A percentile compares a stretch with the other conserved stretches of the same genome.
Evolutionary conservation across 2,113 vertebrate species (phyloP).

Genomic region (Plestiodon gilberti): DNA sequence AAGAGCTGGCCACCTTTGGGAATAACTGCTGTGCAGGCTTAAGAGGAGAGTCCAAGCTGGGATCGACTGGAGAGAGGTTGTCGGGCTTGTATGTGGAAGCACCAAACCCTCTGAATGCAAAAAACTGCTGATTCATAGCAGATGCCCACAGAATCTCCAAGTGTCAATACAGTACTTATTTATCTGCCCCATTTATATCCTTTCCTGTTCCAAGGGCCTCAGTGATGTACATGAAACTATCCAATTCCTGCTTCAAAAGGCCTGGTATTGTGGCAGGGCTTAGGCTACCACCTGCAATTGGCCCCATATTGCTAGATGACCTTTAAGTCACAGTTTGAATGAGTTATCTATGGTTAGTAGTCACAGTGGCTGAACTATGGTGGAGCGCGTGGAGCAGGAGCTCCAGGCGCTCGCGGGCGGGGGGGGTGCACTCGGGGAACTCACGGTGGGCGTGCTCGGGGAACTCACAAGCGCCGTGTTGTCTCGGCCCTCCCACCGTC

Average conservation of each 20-base stretch:
- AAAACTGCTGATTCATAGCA: background rate
- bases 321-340: no score
- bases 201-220: background rate
- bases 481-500: no score
- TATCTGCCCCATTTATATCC: background rate
- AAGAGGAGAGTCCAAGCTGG: background rate
- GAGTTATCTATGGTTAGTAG: no score
- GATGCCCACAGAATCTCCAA: background rate
- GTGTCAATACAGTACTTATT: background rate
- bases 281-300: background rate
- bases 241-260: background rate
- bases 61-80: background rate
- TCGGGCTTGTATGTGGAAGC: background rate
- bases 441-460: no score
- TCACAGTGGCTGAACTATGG: no score
- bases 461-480: no score
- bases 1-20: background rate
- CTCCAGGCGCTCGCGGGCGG: no score
- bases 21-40: background rate
- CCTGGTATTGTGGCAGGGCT: fast-evolving
- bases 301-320: no score
- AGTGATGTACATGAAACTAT: background rate
- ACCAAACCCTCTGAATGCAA: background rate
- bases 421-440: no score
- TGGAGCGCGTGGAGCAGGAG: no score